Evolutionary conservation across 2,888 invertebrate species (phyloP).

Genomic region (Aspidiotus rigidus): DNA sequence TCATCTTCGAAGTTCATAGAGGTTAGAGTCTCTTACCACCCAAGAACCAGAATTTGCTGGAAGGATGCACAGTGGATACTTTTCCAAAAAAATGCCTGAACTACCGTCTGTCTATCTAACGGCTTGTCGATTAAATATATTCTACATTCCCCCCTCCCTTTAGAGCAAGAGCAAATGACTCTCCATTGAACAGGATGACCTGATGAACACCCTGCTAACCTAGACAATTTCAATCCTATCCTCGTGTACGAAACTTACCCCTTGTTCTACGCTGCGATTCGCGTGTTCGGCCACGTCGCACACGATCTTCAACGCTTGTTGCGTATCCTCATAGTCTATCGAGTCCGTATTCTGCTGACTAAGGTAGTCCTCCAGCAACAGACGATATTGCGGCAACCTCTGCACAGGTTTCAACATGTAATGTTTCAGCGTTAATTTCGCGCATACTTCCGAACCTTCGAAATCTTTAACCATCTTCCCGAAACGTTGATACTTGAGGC

Average conservation of each 20-base stretch:
- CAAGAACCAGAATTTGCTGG: too few species aligned
- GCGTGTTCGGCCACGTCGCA: constrained; percentile 51
- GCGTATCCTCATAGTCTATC: constrained; percentile 52
- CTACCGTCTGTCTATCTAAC: too few species aligned
- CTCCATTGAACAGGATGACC: too few species aligned
- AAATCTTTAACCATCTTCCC: constrained; percentile 46
- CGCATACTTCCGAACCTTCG: constrained; percentile 45
- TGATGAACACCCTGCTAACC: background rate
- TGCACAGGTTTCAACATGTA: constrained; percentile 61
- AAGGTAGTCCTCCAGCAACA: constrained; percentile 53
- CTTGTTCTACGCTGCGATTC: constrained; percentile 49
- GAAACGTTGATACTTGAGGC: constrained; percentile 47
- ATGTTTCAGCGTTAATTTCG: constrained; percentile 51
- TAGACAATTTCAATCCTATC: background rate
- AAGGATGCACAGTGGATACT: too few species aligned
- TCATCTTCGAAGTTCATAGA: too few species aligned
- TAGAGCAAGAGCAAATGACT: too few species aligned
- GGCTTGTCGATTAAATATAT: too few species aligned
- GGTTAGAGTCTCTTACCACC: too few species aligned
- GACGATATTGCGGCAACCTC: constrained; percentile 56
- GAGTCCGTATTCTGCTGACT: constrained; percentile 47
- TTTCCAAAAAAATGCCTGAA: too few species aligned
- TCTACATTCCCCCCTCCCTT: too few species aligned
- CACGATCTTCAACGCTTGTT: constrained; percentile 50
- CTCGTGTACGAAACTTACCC: constrained; percentile 43